Base-by-base conservation (phyloP, 2,113 vertebrate species). In the Cyphomyrus discorhynchus region DNA sequence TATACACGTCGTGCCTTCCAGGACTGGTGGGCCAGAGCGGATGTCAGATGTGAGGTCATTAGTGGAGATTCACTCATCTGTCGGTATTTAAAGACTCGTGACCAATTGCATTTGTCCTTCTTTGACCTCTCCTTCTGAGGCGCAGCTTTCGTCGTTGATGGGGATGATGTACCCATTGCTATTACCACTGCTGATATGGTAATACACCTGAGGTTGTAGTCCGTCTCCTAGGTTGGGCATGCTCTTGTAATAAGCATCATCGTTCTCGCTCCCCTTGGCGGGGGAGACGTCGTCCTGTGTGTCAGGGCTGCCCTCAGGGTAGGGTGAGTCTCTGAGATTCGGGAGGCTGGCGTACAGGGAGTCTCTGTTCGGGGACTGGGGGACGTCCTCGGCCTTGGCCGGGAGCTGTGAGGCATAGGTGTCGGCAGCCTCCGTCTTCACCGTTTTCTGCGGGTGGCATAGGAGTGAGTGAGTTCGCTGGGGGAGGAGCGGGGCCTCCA, bases 101-200 rank as follows among this genome's bases (percentile, higher is more conserved):
- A 99, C 98, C 92, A 99, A 97, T 94, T 99, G 98, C 98, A 99
- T 99, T 92, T 99, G 98, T 96, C 98, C 98, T 93, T 99, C 98
- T 89, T 93, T 96, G 88, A 98, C 95, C 88, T 98, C 98, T 49
- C 96, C 97, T 92, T 98, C 97, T 0, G 96, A 96, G 24, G 96
- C 94, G 89, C 97, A 97, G 91, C 96, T 97, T 93, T 98, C 97
- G 58, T 96, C 96, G 95, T 96, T 95, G 93, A 97, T 96, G 66
- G 97, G 96, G 93, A 97, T 96, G 87, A 98, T 97, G 92, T 98
- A 98, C 62, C 98, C 97, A 9, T 98, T 98, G 17, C 98, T 98
- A 89, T 97, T 98, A 92, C 97, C 98, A 91, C 97, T 96, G 96
- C 98, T 97, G 93, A 99, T 98, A 92, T 99, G 98, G 95, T 99